A percentile compares a stretch with the other conserved stretches of the same genome.
Conservation (phyloP, 2,888 invertebrate species). For the Melikaiella ostensackeni region DNA sequence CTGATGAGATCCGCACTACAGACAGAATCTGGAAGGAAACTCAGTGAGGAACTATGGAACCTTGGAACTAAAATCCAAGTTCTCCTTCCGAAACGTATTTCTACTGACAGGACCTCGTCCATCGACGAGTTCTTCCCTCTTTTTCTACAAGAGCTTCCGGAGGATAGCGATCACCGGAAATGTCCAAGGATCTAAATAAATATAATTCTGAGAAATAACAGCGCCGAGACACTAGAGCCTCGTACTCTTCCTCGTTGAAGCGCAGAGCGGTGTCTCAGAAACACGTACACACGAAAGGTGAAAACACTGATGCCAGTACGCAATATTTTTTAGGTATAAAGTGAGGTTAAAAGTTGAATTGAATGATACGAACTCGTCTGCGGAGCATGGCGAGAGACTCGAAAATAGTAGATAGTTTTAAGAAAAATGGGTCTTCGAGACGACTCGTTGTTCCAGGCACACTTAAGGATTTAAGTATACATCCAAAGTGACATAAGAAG, state of each 20-base stretch:
- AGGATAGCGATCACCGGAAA: constrained; percentile 43
- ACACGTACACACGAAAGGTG: constrained; percentile 55
- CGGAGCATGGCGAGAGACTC: neutral
- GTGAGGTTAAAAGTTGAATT: constrained; percentile 30
- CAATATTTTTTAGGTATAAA: constrained; percentile 60
- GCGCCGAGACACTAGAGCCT: constrained; percentile 40
- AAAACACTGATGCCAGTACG: constrained; percentile 69
- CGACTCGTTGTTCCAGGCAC: constrained; percentile 17
- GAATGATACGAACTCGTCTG: constrained; percentile 21
- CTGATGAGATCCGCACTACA: constrained; percentile 28
- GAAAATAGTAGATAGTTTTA: constrained; percentile 13
- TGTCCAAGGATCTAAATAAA: neutral
- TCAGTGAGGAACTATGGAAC: neutral
- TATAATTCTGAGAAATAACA: constrained; percentile 10
- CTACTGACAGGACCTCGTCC: constrained; percentile 42
- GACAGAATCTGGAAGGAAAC: constrained; percentile 4
- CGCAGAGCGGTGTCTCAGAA: neutral
- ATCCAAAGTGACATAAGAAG: constrained; percentile 38
- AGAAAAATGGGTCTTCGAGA: constrained; percentile 21
- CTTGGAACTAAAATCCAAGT: neutral
- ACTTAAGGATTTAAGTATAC: constrained; percentile 32
- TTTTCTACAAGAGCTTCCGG: constrained; percentile 28
- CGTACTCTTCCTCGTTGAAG: constrained; percentile 14
- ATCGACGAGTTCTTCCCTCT: constrained; percentile 29
- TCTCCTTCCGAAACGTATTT: constrained; percentile 42